Evolutionary conservation across 2,797 vertebrate genomes (phyloP).

Genomic region (Gymnodraco acuticeps): DNA sequence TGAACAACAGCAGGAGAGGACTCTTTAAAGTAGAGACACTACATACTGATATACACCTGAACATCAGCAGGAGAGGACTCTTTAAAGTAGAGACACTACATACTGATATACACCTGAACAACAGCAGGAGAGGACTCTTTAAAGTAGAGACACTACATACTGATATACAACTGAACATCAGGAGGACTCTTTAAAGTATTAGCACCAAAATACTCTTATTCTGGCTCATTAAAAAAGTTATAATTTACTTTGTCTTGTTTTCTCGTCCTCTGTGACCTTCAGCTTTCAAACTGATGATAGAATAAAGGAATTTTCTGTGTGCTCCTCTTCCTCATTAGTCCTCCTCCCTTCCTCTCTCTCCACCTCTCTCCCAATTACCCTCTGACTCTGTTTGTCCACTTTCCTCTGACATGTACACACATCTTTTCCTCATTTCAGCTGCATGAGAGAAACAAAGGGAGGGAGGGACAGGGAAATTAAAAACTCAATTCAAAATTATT

Average conservation of each 20-base stretch:
- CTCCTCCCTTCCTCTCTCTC: constrained; percentile 39
- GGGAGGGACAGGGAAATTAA: neutral
- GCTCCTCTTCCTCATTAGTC: constrained; percentile 57
- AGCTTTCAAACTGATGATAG: constrained; percentile 51
- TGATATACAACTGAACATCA: no score
- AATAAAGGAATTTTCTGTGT: constrained; percentile 34
- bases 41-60: no score
- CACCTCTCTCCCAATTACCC: constrained; percentile 41
- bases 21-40: no score
- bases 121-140: no score
- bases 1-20: no score
- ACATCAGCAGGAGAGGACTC: no score
- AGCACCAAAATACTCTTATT: no score
- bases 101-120: no score
- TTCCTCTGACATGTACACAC: constrained; percentile 22
- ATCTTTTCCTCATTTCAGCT: constrained; percentile 25
- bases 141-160: no score
- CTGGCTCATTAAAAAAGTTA: constrained; percentile 15
- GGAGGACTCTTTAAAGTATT: no score
- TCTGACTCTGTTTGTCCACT: constrained; percentile 28
- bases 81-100: no score
- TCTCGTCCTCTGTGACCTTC: constrained; percentile 46
- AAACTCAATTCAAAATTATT: neutral
- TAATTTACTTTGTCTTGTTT: constrained; percentile 39
- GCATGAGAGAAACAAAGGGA: constrained; percentile 13